Evolutionary conservation across 2,113 vertebrate species (phyloP).

Genomic region (Gymnobelideus leadbeateri): DNA sequence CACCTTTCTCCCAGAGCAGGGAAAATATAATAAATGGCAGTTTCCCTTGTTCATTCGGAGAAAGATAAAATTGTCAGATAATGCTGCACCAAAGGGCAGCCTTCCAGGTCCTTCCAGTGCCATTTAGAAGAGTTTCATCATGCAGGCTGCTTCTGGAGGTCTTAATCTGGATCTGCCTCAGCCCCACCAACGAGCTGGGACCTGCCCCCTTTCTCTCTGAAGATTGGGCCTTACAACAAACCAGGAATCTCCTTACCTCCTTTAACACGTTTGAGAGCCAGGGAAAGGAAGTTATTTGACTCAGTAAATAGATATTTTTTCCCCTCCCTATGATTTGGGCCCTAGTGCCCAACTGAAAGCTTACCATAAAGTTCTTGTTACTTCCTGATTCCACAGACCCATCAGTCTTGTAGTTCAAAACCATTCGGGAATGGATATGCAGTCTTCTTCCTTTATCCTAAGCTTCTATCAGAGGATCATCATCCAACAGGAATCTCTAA

Average conservation of each 20-base stretch:
- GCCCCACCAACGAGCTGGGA: slow-evolving; percentile 41
- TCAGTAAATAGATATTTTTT: neutral
- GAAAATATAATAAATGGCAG: slow-evolving; percentile 37
- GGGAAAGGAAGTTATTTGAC: neutral
- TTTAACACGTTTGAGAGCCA: neutral
- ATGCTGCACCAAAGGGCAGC: rapidly evolving
- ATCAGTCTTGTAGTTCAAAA: slow-evolving; percentile 64
- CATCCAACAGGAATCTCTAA: slow-evolving; percentile 53
- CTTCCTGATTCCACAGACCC: slow-evolving; percentile 67
- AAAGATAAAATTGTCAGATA: slow-evolving; percentile 59
- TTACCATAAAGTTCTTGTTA: slow-evolving; percentile 68
- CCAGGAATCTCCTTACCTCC: slow-evolving; percentile 38
- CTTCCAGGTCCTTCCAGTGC: slow-evolving; percentile 52
- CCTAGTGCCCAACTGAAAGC: slow-evolving; percentile 66
- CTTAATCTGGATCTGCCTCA: slow-evolving; percentile 44
- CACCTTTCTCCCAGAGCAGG: neutral
- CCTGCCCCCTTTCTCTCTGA: slow-evolving; percentile 33
- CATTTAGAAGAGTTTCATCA: slow-evolving; percentile 33
- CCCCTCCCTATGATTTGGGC: slow-evolving; percentile 32
- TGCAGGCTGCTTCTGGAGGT: neutral
- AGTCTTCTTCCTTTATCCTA: slow-evolving; percentile 71
- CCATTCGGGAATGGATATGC: slow-evolving; percentile 52
- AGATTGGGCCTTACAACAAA: slow-evolving; percentile 25
- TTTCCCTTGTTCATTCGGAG: slow-evolving; percentile 28
- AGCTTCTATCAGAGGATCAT: slow-evolving; percentile 57